Percentiles rank a stretch among this genome's conserved stretches.
Conservation (phyloP, 2,113 vertebrate species). For the Pholis gunnellus region DNA sequence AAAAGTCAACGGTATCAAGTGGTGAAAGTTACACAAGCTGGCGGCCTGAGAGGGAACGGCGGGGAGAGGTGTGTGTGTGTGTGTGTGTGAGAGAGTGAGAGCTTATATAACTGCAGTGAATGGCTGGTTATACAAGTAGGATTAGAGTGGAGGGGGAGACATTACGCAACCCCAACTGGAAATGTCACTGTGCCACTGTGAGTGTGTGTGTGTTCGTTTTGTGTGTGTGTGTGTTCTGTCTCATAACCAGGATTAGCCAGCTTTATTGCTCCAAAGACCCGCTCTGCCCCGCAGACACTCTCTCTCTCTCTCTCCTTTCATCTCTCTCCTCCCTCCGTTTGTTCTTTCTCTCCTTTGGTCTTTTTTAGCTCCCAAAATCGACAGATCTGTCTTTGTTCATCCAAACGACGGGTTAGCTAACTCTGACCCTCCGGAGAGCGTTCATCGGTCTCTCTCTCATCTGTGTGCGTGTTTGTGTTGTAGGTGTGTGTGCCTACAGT, state of each 20-base stretch:
- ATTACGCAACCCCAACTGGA: slow-evolving; percentile 80
- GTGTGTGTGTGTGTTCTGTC: slow-evolving; percentile 57
- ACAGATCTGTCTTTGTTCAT: not conserved
- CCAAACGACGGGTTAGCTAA: not conserved
- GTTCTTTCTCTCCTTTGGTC: slow-evolving; percentile 19
- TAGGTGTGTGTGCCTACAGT: not conserved
- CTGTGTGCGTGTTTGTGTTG: slow-evolving; percentile 9
- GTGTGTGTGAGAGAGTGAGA: slow-evolving; percentile 72
- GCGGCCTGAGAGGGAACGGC: slow-evolving; percentile 36
- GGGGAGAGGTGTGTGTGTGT: slow-evolving; percentile 38
- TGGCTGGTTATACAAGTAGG: slow-evolving; percentile 89
- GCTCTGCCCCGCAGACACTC: slow-evolving; percentile 50
- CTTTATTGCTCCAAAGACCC: slow-evolving; percentile 66
- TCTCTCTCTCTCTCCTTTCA: slow-evolving; percentile 28
- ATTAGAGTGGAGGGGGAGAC: slow-evolving; percentile 77
- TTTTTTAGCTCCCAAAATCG: slow-evolving; percentile 20
- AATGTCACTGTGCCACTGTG: slow-evolving; percentile 78
- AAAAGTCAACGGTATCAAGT: slow-evolving; percentile 45
- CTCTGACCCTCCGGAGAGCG: too few relatives aligned
- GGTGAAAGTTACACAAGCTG: slow-evolving; percentile 72
- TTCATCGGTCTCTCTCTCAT: not conserved
- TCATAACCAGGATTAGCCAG: slow-evolving; percentile 69
- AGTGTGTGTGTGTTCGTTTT: slow-evolving; percentile 23
- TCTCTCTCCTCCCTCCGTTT: slow-evolving; percentile 20
- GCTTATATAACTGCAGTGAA: slow-evolving; percentile 87